phyloP scores from a whole-genome alignment of 1,140 invertebrate genomes.

The Gryllus bimaculatus region DNA sequence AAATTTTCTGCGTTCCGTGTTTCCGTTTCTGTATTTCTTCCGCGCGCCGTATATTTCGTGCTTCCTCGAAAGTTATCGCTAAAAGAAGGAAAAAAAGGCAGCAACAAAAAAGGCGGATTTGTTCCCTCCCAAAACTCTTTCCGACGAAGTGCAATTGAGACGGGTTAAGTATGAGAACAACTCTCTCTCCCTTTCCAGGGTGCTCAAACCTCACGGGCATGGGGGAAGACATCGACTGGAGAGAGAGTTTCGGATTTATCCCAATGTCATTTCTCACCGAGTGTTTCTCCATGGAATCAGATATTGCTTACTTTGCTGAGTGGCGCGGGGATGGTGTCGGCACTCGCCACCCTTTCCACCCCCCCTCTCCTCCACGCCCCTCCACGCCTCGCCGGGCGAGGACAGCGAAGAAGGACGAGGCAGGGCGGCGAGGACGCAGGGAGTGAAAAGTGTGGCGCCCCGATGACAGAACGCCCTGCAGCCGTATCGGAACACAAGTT shows the following conservation, averaged over 20 bases:
- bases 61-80: background rate
- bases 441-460: too few species aligned
- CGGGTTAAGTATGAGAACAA: background rate
- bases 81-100: background rate
- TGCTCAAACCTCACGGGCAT: background rate
- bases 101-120: background rate
- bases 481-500: too few species aligned
- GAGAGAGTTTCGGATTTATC: background rate
- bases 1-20: background rate
- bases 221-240: background rate
- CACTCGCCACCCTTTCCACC: too few species aligned
- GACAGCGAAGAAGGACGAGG: too few species aligned
- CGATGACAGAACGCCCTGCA: too few species aligned
- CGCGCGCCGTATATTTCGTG: background rate
- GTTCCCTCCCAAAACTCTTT: background rate
- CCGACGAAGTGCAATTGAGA: background rate
- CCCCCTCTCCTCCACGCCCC: too few species aligned
- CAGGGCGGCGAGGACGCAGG: too few species aligned
- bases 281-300: background rate
- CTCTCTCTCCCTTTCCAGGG: background rate
- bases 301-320: slow-evolving; percentile 4
- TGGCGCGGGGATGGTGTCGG: background rate
- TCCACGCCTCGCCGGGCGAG: too few species aligned
- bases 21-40: background rate
- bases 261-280: background rate